A percentile compares a stretch with the other conserved stretches of the same genome.
Conservation (phyloP, 1,140 invertebrate genomes). For the Cydia amplana region DNA sequence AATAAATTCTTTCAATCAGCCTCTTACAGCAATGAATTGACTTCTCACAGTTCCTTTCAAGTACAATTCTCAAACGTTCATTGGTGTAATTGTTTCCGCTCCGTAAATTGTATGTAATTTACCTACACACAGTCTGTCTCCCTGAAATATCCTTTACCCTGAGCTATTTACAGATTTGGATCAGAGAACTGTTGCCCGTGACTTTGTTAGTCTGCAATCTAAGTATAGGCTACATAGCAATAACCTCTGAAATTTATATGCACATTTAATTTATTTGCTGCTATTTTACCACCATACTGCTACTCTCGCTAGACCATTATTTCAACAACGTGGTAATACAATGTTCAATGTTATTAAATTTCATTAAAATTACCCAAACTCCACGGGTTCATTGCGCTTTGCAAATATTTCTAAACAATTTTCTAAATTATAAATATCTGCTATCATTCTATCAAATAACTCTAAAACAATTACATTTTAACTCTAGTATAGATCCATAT, state of each 20-base stretch:
- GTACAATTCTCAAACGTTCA: background rate
- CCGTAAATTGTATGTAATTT: background rate
- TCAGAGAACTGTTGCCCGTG: background rate
- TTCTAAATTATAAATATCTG: no score
- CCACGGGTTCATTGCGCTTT: no score
- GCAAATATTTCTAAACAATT: no score
- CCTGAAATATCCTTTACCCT: background rate
- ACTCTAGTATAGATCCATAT: no score
- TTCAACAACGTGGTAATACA: no score
- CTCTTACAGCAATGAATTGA: conserved; percentile 9
- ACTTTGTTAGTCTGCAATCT: conserved; percentile 4
- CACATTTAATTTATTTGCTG: no score
- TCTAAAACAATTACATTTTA: no score
- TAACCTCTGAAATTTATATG: background rate
- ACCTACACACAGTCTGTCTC: conserved; percentile 4
- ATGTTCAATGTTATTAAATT: no score
- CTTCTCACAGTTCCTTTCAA: conserved; percentile 10
- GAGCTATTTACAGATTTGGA: conserved; percentile 16
- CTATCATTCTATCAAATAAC: no score
- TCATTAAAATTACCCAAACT: no score
- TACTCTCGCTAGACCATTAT: no score
- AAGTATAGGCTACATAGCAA: background rate
- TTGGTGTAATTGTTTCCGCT: conserved; percentile 23
- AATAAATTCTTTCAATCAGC: background rate
- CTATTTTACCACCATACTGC: no score